phyloP scores from a whole-genome alignment of 2,888 invertebrate genomes.

The Leptopilina syphax region DNA sequence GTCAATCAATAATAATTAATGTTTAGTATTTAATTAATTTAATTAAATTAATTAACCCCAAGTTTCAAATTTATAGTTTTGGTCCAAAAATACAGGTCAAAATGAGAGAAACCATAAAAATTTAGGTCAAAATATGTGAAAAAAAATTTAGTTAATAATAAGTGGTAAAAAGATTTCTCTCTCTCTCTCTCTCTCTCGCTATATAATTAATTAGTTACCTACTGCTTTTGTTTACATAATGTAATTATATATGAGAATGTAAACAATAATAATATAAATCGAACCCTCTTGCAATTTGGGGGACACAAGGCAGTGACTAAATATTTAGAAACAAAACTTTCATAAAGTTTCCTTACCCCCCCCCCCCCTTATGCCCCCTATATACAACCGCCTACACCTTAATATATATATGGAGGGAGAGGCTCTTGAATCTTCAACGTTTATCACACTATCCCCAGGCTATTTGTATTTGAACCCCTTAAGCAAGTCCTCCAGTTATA shows the following conservation, averaged over 20 bases:
- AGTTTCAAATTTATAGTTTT: no score
- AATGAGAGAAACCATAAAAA: no score
- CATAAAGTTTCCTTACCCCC: neutral
- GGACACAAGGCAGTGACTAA: neutral
- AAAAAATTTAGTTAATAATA: no score
- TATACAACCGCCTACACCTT: no score
- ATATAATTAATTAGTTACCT: no score
- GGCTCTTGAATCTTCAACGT: neutral
- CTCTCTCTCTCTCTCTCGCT: no score
- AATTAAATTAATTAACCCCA: no score
- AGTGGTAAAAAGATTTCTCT: no score
- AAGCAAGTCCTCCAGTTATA: neutral
- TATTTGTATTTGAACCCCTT: conserved; percentile 11
- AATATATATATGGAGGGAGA: neutral
- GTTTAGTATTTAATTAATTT: no score
- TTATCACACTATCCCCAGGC: conserved; percentile 27
- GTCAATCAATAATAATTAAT: no score
- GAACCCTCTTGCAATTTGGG: neutral
- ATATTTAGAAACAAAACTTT: conserved; percentile 20
- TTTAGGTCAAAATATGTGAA: no score
- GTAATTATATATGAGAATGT: neutral
- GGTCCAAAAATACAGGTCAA: no score
- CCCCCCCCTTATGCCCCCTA: neutral
- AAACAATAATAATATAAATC: neutral
- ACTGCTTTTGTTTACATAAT: neutral